Conservation (phyloP, 1,140 invertebrate species). For the Anastrepha ludens region DNA sequence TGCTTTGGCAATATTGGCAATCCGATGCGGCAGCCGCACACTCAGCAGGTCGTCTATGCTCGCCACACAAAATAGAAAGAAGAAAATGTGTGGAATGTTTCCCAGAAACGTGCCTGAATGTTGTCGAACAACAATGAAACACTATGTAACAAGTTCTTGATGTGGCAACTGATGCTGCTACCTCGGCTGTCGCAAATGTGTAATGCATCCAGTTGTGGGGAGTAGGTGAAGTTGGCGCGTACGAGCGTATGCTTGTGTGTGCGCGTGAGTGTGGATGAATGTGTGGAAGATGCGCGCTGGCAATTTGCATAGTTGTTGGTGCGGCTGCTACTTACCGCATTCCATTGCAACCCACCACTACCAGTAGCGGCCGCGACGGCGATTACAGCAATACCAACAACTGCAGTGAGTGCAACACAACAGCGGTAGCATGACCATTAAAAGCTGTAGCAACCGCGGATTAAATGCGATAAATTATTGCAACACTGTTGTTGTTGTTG, state of each 20-base stretch:
- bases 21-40: neutral
- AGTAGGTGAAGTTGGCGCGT: neutral
- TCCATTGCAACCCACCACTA: neutral
- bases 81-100: conserved; percentile 17
- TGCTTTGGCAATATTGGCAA: neutral
- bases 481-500: neutral
- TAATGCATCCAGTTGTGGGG: neutral
- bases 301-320: conserved; percentile 39
- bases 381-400: neutral
- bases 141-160: conserved; percentile 47
- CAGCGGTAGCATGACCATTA: conserved; percentile 21
- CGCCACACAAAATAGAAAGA: neutral
- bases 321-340: conserved; percentile 6
- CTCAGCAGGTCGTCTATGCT: conserved; percentile 27
- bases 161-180: neutral
- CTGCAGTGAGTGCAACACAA: neutral
- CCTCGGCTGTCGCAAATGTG: neutral
- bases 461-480: conserved; percentile 37
- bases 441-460: neutral
- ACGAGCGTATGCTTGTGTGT: neutral
- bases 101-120: conserved; percentile 46
- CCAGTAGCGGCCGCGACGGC: neutral
- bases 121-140: conserved; percentile 51
- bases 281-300: neutral
- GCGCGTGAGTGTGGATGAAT: neutral